Evolutionary conservation across 1,140 invertebrate genomes (phyloP).

Genomic region (Chlorops oryzae): DNA sequence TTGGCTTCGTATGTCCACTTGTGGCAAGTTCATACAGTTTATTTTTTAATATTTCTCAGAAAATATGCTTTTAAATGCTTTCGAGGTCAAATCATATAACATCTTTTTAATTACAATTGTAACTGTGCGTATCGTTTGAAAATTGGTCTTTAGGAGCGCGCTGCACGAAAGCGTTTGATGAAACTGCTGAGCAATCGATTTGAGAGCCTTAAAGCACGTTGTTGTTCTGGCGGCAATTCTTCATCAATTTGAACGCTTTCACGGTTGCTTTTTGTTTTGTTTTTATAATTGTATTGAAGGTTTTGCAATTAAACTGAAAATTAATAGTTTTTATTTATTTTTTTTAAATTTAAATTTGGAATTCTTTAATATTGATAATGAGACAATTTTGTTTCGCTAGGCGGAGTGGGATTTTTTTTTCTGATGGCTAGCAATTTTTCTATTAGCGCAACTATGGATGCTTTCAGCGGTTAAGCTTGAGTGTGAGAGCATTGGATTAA

Average conservation of each 20-base stretch:
- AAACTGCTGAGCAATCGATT: conserved; percentile 24
- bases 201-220: conserved; percentile 24
- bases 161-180: conserved; percentile 14
- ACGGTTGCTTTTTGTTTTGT: conserved; percentile 1
- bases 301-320: background rate
- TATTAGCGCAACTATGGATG: background rate
- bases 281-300: background rate
- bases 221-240: conserved; percentile 5
- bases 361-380: background rate
- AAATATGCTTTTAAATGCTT: too few species aligned
- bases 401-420: background rate
- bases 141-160: too few species aligned
- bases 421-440: background rate
- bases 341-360: background rate
- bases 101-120: too few species aligned
- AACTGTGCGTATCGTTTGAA: too few species aligned
- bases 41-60: too few species aligned
- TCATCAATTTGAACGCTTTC: background rate
- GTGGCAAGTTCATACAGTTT: too few species aligned
- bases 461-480: background rate
- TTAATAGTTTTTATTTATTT: background rate
- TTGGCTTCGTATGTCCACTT: too few species aligned
- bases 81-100: too few species aligned
- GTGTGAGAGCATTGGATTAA: background rate
- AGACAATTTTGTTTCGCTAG: background rate